Conservation (phyloP, 2,888 invertebrate species). For the Hecatera dysodea region DNA sequence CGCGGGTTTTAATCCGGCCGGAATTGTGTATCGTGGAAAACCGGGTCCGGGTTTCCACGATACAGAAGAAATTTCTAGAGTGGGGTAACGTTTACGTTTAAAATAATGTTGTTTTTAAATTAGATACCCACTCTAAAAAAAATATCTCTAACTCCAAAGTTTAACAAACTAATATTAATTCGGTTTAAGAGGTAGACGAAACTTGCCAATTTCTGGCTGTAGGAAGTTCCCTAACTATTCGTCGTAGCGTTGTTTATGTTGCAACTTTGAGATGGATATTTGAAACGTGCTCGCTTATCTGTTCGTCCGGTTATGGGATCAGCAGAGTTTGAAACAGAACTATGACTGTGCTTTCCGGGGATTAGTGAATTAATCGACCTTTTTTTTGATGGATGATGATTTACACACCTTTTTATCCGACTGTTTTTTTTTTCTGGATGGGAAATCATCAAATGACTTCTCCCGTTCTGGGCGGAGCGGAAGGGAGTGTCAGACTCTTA, state of each 20-base stretch:
- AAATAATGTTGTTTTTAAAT: background rate
- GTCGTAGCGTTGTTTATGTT: background rate
- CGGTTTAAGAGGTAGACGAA: slow-evolving; percentile 1
- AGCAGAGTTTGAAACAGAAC: background rate
- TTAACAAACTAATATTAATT: slow-evolving; percentile 11
- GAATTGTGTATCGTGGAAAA: too few species aligned
- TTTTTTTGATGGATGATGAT: too few species aligned
- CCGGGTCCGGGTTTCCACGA: too few species aligned
- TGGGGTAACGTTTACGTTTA: too few species aligned
- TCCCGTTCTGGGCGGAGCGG: too few species aligned
- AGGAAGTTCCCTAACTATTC: slow-evolving; percentile 29
- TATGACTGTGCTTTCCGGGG: background rate
- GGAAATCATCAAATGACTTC: too few species aligned
- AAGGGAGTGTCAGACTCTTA: too few species aligned
- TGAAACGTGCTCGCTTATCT: slow-evolving; percentile 14
- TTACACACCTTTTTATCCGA: too few species aligned
- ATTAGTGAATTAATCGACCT: too few species aligned
- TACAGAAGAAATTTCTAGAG: too few species aligned
- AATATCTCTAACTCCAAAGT: background rate
- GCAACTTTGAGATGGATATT: slow-evolving; percentile 36
- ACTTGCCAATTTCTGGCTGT: slow-evolving; percentile 7
- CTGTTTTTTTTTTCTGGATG: too few species aligned
- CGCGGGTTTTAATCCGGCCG: too few species aligned
- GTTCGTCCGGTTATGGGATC: background rate
- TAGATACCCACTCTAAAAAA: background rate